These are phyloP conservation scores for Pandemis corylana DNA, from an alignment of 2,888 invertebrate genomes.

Conservation along the genomic window DNA sequence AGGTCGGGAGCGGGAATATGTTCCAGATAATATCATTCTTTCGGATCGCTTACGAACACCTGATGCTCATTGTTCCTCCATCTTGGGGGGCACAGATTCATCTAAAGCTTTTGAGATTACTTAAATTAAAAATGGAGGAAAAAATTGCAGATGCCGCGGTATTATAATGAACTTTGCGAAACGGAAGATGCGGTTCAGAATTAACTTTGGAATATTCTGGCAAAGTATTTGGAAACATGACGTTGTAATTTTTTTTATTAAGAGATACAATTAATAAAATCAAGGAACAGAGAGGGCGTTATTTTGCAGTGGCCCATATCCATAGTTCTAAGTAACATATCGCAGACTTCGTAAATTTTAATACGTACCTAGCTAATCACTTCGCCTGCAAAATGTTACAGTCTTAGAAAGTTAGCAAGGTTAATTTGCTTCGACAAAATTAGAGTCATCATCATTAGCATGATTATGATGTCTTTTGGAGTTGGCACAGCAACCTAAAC, in stretches of 20 bases:
- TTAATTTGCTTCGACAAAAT: neutral
- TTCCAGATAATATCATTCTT: constrained; percentile 76
- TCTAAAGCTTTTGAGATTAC: constrained; percentile 61
- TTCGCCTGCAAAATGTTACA: neutral
- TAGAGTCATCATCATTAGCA: constrained; percentile 9
- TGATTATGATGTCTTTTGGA: neutral
- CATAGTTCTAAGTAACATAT: neutral
- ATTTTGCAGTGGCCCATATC: no score
- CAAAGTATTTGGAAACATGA: neutral
- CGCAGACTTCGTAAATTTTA: neutral
- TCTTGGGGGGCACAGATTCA: constrained; percentile 52
- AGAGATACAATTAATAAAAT: no score
- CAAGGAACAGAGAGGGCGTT: no score
- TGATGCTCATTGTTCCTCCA: constrained; percentile 71
- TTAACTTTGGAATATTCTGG: neutral
- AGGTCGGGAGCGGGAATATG: constrained; percentile 74
- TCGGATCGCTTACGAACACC: constrained; percentile 77
- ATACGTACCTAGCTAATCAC: neutral
- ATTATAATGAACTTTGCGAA: neutral
- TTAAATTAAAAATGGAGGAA: constrained; percentile 45
- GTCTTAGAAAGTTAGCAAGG: neutral
- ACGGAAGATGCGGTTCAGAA: neutral
- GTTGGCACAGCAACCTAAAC: constrained; percentile 10
- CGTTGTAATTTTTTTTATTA: no score
- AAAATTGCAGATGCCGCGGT: constrained; percentile 22